Evolutionary conservation across 2,888 invertebrate genomes (phyloP).

Genomic region (Mythimna ferrago): DNA sequence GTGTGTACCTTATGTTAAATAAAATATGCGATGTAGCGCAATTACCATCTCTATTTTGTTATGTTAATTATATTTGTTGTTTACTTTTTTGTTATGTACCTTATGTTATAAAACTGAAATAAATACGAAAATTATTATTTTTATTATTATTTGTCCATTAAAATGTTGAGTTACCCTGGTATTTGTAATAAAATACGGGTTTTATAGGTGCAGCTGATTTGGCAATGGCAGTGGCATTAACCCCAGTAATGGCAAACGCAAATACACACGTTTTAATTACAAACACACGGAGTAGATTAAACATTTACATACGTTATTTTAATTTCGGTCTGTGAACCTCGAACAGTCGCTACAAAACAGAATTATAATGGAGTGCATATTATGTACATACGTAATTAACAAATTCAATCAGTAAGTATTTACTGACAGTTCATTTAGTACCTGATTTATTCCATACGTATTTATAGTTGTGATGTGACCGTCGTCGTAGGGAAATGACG

Average conservation of each 20-base stretch:
- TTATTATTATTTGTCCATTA: background rate
- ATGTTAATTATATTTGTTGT: too few relatives aligned
- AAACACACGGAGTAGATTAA: slow-evolving; percentile 25
- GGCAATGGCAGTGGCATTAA: background rate
- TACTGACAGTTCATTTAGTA: background rate
- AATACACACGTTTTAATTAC: slow-evolving; percentile 25
- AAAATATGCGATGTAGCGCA: too few relatives aligned
- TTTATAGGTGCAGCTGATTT: slow-evolving; percentile 18
- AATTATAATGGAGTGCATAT: slow-evolving; percentile 11
- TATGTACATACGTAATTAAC: background rate
- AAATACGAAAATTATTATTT: too few relatives aligned
- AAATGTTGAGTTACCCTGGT: background rate
- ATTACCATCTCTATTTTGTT: too few relatives aligned
- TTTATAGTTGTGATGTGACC: too few relatives aligned
- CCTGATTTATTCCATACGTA: background rate
- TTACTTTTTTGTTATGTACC: too few relatives aligned
- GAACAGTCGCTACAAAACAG: background rate
- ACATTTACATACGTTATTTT: slow-evolving; percentile 12
- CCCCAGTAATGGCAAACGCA: slow-evolving; percentile 16
- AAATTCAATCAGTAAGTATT: background rate
- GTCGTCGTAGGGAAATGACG: too few relatives aligned
- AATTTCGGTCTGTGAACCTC: slow-evolving; percentile 1
- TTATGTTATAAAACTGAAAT: too few relatives aligned
- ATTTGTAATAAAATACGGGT: slow-evolving; percentile 17
- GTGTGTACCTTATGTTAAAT: too few relatives aligned